phyloP scores from a whole-genome alignment of 2,113 vertebrate species.

The Brachionichthys hirsutus region DNA sequence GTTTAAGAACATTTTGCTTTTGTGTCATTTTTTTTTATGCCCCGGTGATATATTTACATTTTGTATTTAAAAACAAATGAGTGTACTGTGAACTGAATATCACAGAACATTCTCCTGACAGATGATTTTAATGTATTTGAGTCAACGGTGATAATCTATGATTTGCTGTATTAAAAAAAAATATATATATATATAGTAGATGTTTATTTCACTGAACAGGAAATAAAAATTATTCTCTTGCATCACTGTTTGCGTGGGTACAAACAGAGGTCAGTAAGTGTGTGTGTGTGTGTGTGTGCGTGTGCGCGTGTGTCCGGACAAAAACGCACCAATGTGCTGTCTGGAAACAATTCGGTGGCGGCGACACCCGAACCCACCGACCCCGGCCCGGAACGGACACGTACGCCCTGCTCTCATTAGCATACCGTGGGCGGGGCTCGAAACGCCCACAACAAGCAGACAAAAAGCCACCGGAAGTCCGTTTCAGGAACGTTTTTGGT shows the following conservation, averaged over 20 bases:
- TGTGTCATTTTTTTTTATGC: conserved; percentile 26
- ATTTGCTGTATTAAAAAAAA: conserved; percentile 67
- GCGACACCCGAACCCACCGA: conserved; percentile 15
- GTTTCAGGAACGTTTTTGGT: conserved; percentile 71
- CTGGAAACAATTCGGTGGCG: conserved; percentile 26
- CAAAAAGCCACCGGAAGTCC: conserved; percentile 6
- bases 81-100: conserved; percentile 59
- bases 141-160: conserved; percentile 35
- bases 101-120: conserved; percentile 69
- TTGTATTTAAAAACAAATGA: conserved; percentile 64
- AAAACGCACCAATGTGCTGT: conserved; percentile 35
- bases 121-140: conserved; percentile 63
- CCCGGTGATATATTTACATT: conserved; percentile 57
- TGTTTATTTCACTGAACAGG: not conserved
- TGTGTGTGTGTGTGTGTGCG: conserved; percentile 1
- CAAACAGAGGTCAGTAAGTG: conserved; percentile 55
- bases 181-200: not conserved
- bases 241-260: conserved; percentile 8
- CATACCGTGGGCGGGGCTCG: no score
- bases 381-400: conserved; percentile 1
- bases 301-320: conserved; percentile 19
- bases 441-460: no score
- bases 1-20: conserved; percentile 10
- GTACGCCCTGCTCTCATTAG: conserved; percentile 7
- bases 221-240: not conserved